A percentile compares a stretch with the other conserved stretches of the same genome.
Conservation (phyloP, 2,888 invertebrate genomes). For the Pristionchus maxplancki region DNA sequence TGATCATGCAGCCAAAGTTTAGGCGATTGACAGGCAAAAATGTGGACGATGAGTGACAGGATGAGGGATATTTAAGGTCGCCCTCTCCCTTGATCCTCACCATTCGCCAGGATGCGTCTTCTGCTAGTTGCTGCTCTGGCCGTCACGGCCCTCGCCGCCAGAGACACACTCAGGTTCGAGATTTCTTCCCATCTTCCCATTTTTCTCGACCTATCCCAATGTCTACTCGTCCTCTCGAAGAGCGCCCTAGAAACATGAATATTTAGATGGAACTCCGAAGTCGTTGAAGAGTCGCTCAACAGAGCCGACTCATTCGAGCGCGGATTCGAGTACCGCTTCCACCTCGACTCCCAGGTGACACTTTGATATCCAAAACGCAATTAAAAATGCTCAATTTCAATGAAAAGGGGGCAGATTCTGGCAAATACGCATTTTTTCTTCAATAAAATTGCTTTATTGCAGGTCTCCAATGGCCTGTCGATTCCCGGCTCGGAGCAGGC, state of each 20-base stretch:
- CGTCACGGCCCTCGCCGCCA: constrained; percentile 60
- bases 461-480: constrained; percentile 69
- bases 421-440: no score
- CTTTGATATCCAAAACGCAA: background rate
- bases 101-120: constrained; percentile 50
- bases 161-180: constrained; percentile 40
- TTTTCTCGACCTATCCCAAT: no score
- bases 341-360: constrained; percentile 34
- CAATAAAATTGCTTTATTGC: no score
- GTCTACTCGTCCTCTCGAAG: no score
- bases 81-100: background rate
- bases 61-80: background rate
- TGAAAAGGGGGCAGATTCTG: no score
- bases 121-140: constrained; percentile 53
- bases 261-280: constrained; percentile 37
- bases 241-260: no score
- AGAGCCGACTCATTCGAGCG: background rate
- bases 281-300: background rate
- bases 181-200: background rate
- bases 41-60: background rate
- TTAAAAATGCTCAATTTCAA: no score
- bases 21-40: background rate
- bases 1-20: background rate
- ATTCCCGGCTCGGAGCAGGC: constrained; percentile 65
- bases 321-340: constrained; percentile 47